Percentiles rank a stretch among this genome's conserved stretches.
phyloP scores from a whole-genome alignment of 2,113 vertebrate genomes.

The Corvus cornix region DNA sequence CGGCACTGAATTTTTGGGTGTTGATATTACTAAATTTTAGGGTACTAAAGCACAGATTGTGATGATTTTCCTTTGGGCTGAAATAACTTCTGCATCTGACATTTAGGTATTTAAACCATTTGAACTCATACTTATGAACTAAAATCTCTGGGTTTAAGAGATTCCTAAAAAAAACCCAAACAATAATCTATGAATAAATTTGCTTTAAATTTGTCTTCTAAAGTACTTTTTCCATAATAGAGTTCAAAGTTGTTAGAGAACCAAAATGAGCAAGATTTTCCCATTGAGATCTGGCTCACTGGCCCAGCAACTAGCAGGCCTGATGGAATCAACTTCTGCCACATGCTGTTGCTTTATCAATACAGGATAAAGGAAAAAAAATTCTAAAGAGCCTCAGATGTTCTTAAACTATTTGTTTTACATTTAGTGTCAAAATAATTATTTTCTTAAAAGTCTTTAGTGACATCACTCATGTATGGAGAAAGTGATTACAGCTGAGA shows the following conservation, averaged over 20 bases:
- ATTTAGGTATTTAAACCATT: background rate
- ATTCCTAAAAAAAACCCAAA: background rate
- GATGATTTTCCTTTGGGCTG: background rate
- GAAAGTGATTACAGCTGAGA: constrained; percentile 11
- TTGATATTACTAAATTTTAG: background rate
- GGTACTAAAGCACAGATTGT: background rate
- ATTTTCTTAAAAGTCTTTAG: background rate
- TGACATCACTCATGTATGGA: background rate
- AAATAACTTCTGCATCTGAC: background rate
- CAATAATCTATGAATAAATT: background rate
- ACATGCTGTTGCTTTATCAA: background rate
- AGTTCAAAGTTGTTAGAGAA: background rate
- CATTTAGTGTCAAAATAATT: constrained; percentile 37
- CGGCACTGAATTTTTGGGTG: background rate
- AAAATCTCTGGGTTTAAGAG: background rate
- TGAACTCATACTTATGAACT: background rate
- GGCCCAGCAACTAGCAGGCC: background rate
- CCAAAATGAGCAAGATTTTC: background rate
- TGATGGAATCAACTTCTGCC: background rate
- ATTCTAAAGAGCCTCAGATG: background rate
- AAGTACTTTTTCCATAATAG: background rate
- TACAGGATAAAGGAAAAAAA: background rate
- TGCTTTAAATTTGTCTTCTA: background rate
- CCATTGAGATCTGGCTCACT: background rate
- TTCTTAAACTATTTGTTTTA: constrained; percentile 10